Conservation (phyloP, 2,797 vertebrate genomes). For the Syngnathus rostellatus region DNA sequence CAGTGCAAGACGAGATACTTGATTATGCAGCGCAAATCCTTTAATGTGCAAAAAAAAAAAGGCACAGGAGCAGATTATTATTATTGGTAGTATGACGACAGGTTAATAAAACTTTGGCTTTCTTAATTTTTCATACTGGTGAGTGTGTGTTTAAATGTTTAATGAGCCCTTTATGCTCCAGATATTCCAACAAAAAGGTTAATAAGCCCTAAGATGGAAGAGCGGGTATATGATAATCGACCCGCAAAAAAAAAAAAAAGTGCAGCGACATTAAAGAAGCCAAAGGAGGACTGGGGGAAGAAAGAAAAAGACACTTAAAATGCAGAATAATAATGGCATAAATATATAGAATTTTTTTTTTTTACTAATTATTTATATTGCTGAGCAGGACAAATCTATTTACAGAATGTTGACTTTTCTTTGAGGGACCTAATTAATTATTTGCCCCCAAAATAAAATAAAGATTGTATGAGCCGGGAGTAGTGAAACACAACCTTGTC, state of each 20-base stretch:
- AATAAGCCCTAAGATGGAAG: constrained; percentile 60
- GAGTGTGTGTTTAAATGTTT: constrained; percentile 73
- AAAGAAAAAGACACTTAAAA: constrained; percentile 1
- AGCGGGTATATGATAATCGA: constrained; percentile 58
- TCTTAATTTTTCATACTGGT: constrained; percentile 71
- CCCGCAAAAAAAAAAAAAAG: constrained; percentile 24
- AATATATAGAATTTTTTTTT: not conserved
- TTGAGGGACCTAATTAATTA: not conserved
- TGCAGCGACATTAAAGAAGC: constrained; percentile 1
- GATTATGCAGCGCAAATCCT: constrained; percentile 63
- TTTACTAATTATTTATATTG: not conserved
- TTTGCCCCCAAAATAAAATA: not conserved
- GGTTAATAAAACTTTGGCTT: constrained; percentile 73
- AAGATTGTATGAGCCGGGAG: not conserved
- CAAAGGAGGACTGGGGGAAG: not conserved
- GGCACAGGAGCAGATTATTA: constrained; percentile 49
- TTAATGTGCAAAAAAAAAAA: constrained; percentile 64
- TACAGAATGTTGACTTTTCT: not conserved
- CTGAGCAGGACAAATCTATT: not conserved
- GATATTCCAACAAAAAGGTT: constrained; percentile 76
- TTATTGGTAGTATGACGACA: constrained; percentile 72
- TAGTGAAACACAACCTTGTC: no score
- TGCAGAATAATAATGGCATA: not conserved
- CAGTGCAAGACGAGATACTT: constrained; percentile 66
- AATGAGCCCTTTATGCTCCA: constrained; percentile 53